Evolutionary conservation across 2,113 vertebrate species (phyloP).

Genomic region (Eolophus roseicapilla): DNA sequence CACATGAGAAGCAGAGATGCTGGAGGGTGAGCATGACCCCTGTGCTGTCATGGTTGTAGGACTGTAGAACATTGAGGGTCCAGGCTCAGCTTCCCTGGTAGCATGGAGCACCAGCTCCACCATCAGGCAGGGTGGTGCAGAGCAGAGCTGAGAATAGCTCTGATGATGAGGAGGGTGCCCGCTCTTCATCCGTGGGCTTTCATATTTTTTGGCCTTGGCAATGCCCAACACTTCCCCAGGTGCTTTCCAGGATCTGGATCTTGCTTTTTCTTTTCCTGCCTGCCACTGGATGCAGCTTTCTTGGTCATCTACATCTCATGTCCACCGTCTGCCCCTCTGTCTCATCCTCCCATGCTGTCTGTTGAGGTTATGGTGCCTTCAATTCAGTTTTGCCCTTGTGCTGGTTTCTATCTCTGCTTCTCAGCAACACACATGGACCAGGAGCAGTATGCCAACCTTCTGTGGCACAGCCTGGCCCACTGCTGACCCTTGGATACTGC

Average conservation of each 20-base stretch:
- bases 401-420: neutral
- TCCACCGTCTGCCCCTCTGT: neutral
- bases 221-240: neutral
- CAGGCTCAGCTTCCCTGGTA: neutral
- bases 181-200: neutral
- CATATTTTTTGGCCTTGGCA: neutral
- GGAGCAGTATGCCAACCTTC: neutral
- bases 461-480: neutral
- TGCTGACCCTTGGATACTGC: neutral
- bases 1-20: neutral
- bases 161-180: fast-evolving
- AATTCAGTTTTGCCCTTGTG: neutral
- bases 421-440: neutral
- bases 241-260: neutral
- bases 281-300: neutral
- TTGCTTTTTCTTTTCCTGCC: neutral
- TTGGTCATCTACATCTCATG: neutral
- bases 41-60: neutral
- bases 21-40: neutral
- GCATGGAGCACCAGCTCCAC: neutral
- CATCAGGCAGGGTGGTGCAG: neutral
- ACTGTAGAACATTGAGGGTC: neutral
- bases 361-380: neutral
- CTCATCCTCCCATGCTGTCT: fast-evolving
- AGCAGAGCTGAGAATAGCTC: neutral